These are phyloP conservation scores for Brachyrhaphis roseni DNA, from an alignment of 2,797 vertebrate genomes.

Conservation along the genomic window DNA sequence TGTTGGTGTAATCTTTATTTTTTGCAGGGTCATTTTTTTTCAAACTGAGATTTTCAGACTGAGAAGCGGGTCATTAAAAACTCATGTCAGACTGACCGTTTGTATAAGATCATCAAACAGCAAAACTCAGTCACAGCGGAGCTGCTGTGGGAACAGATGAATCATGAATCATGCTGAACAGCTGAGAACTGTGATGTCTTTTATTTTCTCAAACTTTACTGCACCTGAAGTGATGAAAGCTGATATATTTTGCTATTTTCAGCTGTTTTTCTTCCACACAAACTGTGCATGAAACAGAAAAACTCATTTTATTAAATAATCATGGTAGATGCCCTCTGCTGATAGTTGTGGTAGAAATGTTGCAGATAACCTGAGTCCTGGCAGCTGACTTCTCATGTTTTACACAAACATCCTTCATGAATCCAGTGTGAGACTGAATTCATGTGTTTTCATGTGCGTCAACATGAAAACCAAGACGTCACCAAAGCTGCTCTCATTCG, in stretches of 20 bases:
- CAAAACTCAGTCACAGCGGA: background rate
- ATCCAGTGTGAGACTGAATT: slow-evolving; percentile 7
- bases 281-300: background rate
- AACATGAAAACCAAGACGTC: slow-evolving; percentile 17
- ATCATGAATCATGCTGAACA: background rate
- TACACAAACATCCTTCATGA: slow-evolving; percentile 7
- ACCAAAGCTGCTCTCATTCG: slow-evolving; percentile 17
- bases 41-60: background rate
- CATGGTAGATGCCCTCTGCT: background rate
- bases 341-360: background rate
- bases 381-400: background rate
- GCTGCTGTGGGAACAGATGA: background rate
- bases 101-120: background rate
- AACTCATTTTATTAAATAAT: background rate
- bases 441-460: background rate
- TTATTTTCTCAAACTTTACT: background rate
- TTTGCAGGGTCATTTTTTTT: background rate
- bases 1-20: background rate
- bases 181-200: background rate
- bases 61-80: background rate
- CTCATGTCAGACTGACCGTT: background rate
- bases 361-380: background rate
- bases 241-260: background rate
- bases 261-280: background rate
- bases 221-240: background rate